phyloP scores from a whole-genome alignment of 2,113 vertebrate species.

The Vireo altiloquus region DNA sequence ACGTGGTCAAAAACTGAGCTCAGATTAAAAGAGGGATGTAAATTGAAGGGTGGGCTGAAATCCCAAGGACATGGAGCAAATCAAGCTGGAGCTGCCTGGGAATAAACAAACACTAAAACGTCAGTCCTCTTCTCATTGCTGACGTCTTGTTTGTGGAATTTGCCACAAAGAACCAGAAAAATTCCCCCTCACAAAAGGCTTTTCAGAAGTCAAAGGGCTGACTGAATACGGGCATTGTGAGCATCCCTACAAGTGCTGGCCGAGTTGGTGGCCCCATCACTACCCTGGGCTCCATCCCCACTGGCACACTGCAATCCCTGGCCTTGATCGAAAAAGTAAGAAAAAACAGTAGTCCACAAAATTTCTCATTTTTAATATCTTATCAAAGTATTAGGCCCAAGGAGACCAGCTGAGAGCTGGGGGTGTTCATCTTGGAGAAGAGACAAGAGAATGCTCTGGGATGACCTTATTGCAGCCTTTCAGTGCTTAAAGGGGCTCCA shows the following conservation, averaged over 20 bases:
- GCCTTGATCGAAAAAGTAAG: fast-evolving
- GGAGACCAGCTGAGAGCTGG: not conserved
- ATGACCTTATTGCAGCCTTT: not conserved
- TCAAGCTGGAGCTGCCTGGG: not conserved
- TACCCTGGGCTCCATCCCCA: not conserved
- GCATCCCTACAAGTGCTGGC: fast-evolving
- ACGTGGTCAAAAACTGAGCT: not conserved
- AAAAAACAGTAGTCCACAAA: not conserved
- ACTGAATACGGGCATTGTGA: not conserved
- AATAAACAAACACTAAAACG: not conserved
- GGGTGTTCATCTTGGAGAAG: not conserved
- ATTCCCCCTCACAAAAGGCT: not conserved
- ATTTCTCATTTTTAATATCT: not conserved
- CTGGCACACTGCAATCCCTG: not conserved
- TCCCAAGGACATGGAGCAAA: not conserved
- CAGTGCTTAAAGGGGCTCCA: not conserved
- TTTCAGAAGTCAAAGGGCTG: constrained; percentile 7
- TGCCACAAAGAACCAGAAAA: not conserved
- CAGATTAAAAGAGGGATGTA: not conserved
- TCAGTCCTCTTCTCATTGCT: not conserved
- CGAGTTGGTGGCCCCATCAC: fast-evolving
- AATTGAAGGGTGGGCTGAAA: not conserved
- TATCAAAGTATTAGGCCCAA: fast-evolving
- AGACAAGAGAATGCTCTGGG: not conserved
- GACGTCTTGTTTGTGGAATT: not conserved